phyloP scores from a whole-genome alignment of 1,140 invertebrate genomes.

The Battus philenor region DNA sequence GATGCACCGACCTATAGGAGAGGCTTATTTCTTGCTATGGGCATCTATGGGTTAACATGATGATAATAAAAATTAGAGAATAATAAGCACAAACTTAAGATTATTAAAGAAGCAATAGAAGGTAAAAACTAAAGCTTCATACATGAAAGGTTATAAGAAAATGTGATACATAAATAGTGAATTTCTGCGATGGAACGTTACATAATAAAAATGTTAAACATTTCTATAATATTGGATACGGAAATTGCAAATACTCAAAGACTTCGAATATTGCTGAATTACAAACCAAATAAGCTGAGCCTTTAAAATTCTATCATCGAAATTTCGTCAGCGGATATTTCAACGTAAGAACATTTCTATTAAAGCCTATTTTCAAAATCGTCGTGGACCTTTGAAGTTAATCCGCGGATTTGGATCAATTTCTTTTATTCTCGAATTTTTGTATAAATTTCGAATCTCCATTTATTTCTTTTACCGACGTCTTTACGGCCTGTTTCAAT shows the following conservation, averaged over 20 bases:
- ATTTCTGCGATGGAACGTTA: no score
- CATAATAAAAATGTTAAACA: no score
- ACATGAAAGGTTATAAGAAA: no score
- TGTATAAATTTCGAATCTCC: constrained; percentile 31
- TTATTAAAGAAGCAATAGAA: no score
- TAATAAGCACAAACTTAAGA: no score
- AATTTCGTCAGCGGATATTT: constrained; percentile 56
- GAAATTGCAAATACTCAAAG: neutral
- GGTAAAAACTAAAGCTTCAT: no score
- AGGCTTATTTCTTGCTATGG: no score
- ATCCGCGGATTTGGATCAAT: constrained; percentile 52
- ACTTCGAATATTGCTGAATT: constrained; percentile 24
- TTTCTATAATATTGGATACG: neutral
- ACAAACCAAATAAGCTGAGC: constrained; percentile 26
- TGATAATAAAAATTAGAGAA: no score
- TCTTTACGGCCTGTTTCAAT: no score
- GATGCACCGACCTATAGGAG: no score
- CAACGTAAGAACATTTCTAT: constrained; percentile 61
- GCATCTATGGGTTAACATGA: no score
- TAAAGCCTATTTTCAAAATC: constrained; percentile 68
- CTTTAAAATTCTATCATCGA: constrained; percentile 37
- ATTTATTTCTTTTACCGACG: neutral
- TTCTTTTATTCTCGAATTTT: constrained; percentile 32
- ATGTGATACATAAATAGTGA: no score
- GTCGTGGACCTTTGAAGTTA: constrained; percentile 60